Evolutionary conservation across 2,888 invertebrate genomes (phyloP).

Genomic region (Macrosoma leucophasiata): DNA sequence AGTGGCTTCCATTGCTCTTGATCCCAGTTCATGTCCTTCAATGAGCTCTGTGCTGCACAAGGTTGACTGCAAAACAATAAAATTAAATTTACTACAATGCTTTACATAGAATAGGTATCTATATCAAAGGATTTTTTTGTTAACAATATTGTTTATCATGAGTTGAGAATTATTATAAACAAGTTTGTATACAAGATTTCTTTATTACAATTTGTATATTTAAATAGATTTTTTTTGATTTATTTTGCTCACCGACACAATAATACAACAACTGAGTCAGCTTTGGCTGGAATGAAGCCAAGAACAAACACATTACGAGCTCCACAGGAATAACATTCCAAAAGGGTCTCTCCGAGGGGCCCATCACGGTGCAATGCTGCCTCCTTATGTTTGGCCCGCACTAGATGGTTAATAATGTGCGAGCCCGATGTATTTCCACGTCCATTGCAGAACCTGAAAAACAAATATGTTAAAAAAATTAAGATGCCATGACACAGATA

Average conservation of each 20-base stretch:
- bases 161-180: not conserved
- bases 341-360: constrained; percentile 96
- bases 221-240: not conserved
- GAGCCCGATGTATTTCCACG: constrained; percentile 98
- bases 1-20: constrained; percentile 99
- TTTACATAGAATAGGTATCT: not conserved
- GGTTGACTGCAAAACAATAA: constrained; percentile 80
- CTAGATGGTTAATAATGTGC: constrained; percentile 99
- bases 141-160: not conserved
- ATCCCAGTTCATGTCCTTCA: constrained; percentile 99
- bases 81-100: too few relatives aligned
- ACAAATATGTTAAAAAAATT: too few relatives aligned
- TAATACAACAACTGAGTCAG: constrained; percentile 97
- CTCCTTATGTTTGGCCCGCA: constrained; percentile 99
- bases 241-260: constrained; percentile 83
- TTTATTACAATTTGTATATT: not conserved
- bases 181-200: not conserved
- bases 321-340: constrained; percentile 99
- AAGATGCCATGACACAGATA: too few relatives aligned
- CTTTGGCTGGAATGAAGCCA: constrained; percentile 99
- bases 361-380: constrained; percentile 98
- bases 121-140: not conserved
- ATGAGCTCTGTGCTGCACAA: constrained; percentile 96
- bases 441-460: constrained; percentile 93
- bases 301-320: constrained; percentile 98